Conservation (phyloP, 2,888 invertebrate species). For the Campoplex nolae region DNA sequence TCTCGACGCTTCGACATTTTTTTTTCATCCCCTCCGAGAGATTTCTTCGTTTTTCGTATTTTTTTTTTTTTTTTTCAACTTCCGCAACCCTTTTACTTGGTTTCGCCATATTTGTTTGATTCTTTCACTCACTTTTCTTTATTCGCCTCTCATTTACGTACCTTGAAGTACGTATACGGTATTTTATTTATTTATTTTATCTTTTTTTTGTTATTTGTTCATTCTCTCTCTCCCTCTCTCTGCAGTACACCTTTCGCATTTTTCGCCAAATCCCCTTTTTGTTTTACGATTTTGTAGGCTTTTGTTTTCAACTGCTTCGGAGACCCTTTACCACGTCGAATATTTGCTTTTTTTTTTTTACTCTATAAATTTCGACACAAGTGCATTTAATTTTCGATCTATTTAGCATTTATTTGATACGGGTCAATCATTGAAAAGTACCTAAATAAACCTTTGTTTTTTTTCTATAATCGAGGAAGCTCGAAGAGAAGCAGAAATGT, state of each 20-base stretch:
- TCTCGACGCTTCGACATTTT: conserved; percentile 17
- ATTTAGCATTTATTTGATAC: background rate
- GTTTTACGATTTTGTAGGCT: background rate
- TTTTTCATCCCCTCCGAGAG: conserved; percentile 13
- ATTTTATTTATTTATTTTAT: conserved; percentile 15
- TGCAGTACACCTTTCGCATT: too few species aligned
- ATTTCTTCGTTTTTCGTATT: background rate
- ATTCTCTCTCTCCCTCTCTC: background rate
- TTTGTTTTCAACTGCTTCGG: background rate
- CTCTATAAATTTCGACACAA: background rate
- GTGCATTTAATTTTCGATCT: background rate
- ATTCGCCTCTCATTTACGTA: conserved; percentile 21
- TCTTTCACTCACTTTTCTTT: conserved; percentile 47
- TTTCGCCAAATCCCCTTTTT: background rate
- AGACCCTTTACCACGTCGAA: background rate
- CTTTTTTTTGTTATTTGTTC: background rate
- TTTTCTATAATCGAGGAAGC: background rate
- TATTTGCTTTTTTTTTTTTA: background rate
- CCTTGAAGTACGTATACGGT: background rate
- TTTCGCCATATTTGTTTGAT: conserved; percentile 42
- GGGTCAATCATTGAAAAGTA: too few species aligned
- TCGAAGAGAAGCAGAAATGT: background rate
- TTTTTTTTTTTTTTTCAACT: conserved; percentile 23
- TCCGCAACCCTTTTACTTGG: conserved; percentile 31
- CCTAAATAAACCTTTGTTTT: background rate